Base-by-base conservation (phyloP, 2,888 invertebrate species). In the Dione vanillae region DNA sequence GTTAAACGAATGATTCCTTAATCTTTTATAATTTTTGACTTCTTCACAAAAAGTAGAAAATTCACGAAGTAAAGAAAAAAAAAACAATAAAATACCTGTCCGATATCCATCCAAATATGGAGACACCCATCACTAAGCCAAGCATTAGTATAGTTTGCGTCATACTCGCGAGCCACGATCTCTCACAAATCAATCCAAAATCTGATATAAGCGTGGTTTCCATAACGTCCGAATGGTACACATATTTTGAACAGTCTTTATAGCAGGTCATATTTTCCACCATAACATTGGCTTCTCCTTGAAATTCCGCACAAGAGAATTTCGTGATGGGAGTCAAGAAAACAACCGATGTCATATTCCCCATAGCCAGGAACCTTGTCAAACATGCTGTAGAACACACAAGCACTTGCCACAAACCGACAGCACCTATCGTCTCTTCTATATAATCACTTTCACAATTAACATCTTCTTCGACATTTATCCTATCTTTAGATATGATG, bases 101-200 rank as follows among this genome's bases (percentile, higher is more conserved):
- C 51, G 89, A 88, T 56, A 86, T 69, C 89, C 88, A 89, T 37
- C 89, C 88, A 73, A 85, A 83, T 1, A 80, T 2, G 16, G 78
- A 78, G 16, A 83, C 79, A 0, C 89, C 89, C 6, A 83, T 11
- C 20, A 87, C 70, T 11, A 87, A 59, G 0, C 87, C 89, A 51
- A 87, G 79, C 87, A 88, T 87, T 67, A 86, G 61, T 3, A 83
- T 72, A 2, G 82, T 82, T 72, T 89, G 89, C 0, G 81, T 77
- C 37, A 89, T 83, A 71, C 84, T 86, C 0, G 83, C 82, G 35
- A 89, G 66, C 89, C 90, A 89, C 0, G 77, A 76, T 35, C 75
- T 81, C 0, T 83, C 79, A 65, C 89, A 89, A 35, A 88, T 84
- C 64, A 89, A 72, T 14, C 73, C 80, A 77, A 85, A 89, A 14